Conservation (phyloP, 1,140 invertebrate genomes). For the Phortica variegata region DNA sequence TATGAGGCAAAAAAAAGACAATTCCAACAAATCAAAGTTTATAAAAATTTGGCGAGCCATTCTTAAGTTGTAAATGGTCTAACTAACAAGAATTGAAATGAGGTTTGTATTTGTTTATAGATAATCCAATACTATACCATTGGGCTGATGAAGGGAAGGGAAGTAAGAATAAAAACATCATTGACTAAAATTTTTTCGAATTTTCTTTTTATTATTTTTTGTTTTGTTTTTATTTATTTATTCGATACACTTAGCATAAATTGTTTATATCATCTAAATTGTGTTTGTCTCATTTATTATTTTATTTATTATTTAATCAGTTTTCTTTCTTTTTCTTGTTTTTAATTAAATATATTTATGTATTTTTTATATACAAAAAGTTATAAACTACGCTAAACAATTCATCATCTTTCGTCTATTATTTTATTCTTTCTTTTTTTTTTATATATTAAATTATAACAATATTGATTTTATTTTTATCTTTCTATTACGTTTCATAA, state of each 20-base stretch:
- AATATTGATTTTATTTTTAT: slow-evolving; percentile 20
- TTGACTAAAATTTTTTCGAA: neutral
- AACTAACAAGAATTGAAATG: too few relatives aligned
- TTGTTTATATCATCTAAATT: slow-evolving; percentile 37
- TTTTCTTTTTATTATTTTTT: neutral
- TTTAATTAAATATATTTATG: slow-evolving; percentile 4
- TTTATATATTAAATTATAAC: slow-evolving; percentile 37
- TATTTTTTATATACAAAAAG: slow-evolving; percentile 44
- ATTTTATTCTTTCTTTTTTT: slow-evolving; percentile 34
- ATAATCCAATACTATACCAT: too few relatives aligned
- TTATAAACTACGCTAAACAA: slow-evolving; percentile 52
- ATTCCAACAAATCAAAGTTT: too few relatives aligned
- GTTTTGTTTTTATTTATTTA: neutral
- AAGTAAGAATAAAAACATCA: neutral
- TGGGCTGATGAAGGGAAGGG: too few relatives aligned
- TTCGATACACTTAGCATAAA: neutral
- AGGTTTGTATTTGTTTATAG: too few relatives aligned
- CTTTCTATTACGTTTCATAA: slow-evolving; percentile 40
- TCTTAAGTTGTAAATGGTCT: too few relatives aligned
- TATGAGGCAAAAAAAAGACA: too few relatives aligned
- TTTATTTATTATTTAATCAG: slow-evolving; percentile 12
- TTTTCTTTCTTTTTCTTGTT: slow-evolving; percentile 17
- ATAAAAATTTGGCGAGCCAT: too few relatives aligned
- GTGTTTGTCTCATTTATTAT: slow-evolving; percentile 33
- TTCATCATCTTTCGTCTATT: slow-evolving; percentile 16